Evolutionary conservation across 2,113 vertebrate genomes (phyloP).

Genomic region (western clawed frog (Xenopus tropicalis)): UCB_Xtro_10.0 CM004444.2:572001-572500

Average conservation of each 20-base stretch:
- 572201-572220: slow-evolving; percentile 84
- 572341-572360: slow-evolving; percentile 67
- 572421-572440: slow-evolving; percentile 69
- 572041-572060: no score
- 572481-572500: slow-evolving; percentile 74
- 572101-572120: no score
- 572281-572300: slow-evolving; percentile 73
- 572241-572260: slow-evolving; percentile 81
- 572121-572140: no score
- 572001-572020: no score
- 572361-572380: slow-evolving; percentile 75
- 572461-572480: slow-evolving; percentile 74
- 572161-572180: no score
- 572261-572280: slow-evolving; percentile 84
- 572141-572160: no score
- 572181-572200: slow-evolving; percentile 43
- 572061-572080: no score
- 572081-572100: no score
- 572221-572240: slow-evolving; percentile 82
- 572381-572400: slow-evolving; percentile 66
- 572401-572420: slow-evolving; percentile 63
- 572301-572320: slow-evolving; percentile 80
- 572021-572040: no score
- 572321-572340: slow-evolving; percentile 80
- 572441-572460: slow-evolving; percentile 80